Evolutionary conservation across 2,888 invertebrate species (phyloP).

Genomic region (Chironomus riparius): DNA sequence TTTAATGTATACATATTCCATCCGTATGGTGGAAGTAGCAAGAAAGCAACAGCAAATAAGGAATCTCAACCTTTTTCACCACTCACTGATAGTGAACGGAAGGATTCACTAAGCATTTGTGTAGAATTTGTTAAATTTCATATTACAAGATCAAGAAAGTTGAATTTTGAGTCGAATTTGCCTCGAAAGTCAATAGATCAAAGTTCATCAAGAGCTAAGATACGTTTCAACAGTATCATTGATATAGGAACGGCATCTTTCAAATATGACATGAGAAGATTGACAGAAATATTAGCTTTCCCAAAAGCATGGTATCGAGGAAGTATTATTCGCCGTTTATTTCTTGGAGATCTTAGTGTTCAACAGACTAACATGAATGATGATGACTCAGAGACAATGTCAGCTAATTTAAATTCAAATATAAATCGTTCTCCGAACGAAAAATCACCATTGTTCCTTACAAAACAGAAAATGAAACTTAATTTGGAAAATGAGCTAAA

Average conservation of each 20-base stretch:
- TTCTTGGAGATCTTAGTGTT: conserved; percentile 84
- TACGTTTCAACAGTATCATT: conserved; percentile 86
- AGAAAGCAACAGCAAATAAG: conserved; percentile 63
- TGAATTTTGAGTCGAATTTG: conserved; percentile 58
- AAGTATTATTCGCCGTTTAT: conserved; percentile 83
- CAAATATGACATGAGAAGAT: conserved; percentile 95
- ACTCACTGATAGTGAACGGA: conserved; percentile 77
- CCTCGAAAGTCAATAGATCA: conserved; percentile 43
- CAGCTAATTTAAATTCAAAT: conserved; percentile 13
- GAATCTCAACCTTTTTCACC: conserved; percentile 76
- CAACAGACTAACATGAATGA: conserved; percentile 32
- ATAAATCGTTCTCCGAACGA: conserved; percentile 29
- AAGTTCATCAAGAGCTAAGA: conserved; percentile 64
- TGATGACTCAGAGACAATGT: conserved; percentile 29
- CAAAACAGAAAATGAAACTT: conserved; percentile 50
- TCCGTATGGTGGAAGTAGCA: conserved; percentile 75
- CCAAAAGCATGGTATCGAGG: conserved; percentile 98
- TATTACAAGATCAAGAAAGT: conserved; percentile 79
- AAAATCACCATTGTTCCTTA: conserved; percentile 38
- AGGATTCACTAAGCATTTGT: conserved; percentile 91
- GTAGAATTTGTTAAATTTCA: conserved; percentile 97
- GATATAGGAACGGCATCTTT: conserved; percentile 95
- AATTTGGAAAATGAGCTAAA: conserved; percentile 46
- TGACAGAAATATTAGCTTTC: conserved; percentile 94
- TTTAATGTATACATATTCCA: conserved; percentile 98